Evolutionary conservation across 2,113 vertebrate species (phyloP), one percentile per base, ranked within the genome.

Genomic region (Ochotona princeps): DNA sequence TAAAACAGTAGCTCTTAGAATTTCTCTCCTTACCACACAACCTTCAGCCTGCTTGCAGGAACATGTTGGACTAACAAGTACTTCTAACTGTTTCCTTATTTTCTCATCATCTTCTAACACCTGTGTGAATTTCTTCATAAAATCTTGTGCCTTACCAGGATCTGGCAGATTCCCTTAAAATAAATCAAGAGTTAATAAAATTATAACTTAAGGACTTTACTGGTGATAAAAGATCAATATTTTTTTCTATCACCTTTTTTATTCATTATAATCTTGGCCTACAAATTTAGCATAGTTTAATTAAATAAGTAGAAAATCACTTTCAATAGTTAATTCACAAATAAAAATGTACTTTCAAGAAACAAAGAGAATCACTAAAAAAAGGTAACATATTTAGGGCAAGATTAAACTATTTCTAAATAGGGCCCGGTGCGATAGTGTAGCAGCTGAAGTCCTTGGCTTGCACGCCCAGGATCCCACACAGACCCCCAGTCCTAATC

Each of bases 81-180:
- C 98, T 97, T 99, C 98, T 95, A 99, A 96, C 69, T 99, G 98
- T 89, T 98, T 98, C 94, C 99, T 97, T 97, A 99, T 99, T 96
- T 99, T 99, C 96, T 99, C 99, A 88, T 99, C 99, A 60, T 99
- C 99, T 95, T 99, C 99, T 96, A 99, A 97, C 95, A 99, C 99
- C 98, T 99, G 99, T 76, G 99, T 99, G 95, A 99, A 98, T 97
- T 99, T 99, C 97, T 99, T 99, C 97, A 99, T 99, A 97, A 99
- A 99, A 97, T 99, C 99, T 97, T 99, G 99, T 66, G 99, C 99
- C 96, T 99, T 99, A n/a, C 99, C 99, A 15, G 99, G 99, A 97
- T 99, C 99, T 69, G 99, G 99, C 92, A 99, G 98, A 96, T 99
- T 99, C 97, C 98, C 99, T 99, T 97, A 87, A 97, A 97, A 91